Evolutionary conservation across 30 jellyfish, hydroid and myxozoan species (phyloP).

Genomic region (Cassiopea xamachana): DNA sequence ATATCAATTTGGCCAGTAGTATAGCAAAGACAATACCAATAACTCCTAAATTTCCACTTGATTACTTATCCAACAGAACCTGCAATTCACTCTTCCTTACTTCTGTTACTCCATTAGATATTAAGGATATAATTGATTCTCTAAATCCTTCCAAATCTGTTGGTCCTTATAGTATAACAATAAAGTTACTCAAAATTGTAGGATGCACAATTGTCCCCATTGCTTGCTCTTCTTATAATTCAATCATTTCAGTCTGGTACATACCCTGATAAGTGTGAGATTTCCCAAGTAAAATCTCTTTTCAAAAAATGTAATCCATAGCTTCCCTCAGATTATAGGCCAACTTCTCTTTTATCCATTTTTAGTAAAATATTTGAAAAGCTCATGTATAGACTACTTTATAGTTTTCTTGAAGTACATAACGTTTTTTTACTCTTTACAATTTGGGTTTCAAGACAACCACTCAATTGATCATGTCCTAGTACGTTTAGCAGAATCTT

Average conservation of each 20-base stretch:
- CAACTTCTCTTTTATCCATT: constrained; percentile 22
- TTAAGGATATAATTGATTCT: constrained; percentile 10
- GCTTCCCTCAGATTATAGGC: constrained; percentile 15
- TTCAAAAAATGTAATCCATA: background rate
- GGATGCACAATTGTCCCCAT: background rate
- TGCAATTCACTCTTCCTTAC: constrained; percentile 21
- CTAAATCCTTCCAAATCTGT: constrained; percentile 41
- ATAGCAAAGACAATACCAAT: constrained; percentile 19
- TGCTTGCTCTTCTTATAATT: background rate
- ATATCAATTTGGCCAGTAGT: background rate
- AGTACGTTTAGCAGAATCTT: background rate
- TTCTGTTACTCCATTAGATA: background rate
- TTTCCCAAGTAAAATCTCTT: background rate
- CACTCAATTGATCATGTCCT: background rate
- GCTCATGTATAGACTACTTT: background rate
- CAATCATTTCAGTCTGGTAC: background rate
- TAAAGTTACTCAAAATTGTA: constrained; percentile 27
- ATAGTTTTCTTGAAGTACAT: constrained; percentile 17
- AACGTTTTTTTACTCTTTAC: background rate
- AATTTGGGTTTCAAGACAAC: constrained; percentile 31
- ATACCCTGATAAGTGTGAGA: background rate
- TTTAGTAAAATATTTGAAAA: constrained; percentile 42
- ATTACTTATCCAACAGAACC: background rate
- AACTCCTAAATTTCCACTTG: constrained; percentile 22
- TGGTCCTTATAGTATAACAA: constrained; percentile 62